These are phyloP conservation scores for Luffia ferchaultella DNA, from an alignment of 2,888 invertebrate genomes.

Conservation along the genomic window DNA sequence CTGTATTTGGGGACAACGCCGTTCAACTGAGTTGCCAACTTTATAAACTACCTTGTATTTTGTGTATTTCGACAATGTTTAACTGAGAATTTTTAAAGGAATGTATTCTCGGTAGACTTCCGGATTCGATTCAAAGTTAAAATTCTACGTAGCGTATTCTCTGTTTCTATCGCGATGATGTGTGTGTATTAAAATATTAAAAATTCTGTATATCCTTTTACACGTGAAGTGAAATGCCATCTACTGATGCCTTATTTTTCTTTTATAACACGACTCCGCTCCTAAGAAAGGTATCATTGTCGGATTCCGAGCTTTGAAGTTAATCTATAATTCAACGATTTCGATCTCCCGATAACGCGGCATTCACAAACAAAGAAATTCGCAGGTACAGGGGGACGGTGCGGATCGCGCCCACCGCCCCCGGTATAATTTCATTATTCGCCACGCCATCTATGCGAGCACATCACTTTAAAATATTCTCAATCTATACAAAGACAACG, in stretches of 20 bases:
- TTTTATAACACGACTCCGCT: neutral
- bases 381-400: constrained; percentile 21
- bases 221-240: no score
- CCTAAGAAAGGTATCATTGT: neutral
- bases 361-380: constrained; percentile 46
- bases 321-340: constrained; percentile 40
- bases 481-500: constrained; percentile 25
- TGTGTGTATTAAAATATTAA: neutral
- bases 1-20: neutral
- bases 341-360: constrained; percentile 52
- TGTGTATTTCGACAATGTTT: no score
- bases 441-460: constrained; percentile 24
- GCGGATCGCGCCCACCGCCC: constrained; percentile 16
- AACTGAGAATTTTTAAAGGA: no score
- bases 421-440: constrained; percentile 36
- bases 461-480: constrained; percentile 31
- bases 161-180: neutral
- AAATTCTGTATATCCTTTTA: neutral
- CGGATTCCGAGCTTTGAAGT: constrained; percentile 28
- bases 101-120: no score
- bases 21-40: no score
- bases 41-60: neutral
- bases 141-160: no score
- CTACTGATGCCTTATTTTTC: neutral
- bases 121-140: no score